phyloP scores from a whole-genome alignment of 1,140 invertebrate genomes.

The Cydia fagiglandana region DNA sequence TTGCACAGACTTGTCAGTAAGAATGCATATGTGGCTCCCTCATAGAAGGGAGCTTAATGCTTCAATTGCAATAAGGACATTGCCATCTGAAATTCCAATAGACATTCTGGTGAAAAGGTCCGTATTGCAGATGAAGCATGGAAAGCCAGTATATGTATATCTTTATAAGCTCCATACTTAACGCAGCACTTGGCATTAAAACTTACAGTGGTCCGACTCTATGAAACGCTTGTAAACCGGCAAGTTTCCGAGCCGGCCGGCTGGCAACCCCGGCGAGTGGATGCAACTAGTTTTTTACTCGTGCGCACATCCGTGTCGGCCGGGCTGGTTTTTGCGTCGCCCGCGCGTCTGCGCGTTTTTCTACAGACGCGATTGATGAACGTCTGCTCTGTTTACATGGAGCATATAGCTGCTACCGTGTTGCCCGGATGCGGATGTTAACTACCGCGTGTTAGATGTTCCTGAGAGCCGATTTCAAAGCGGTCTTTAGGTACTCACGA shows the following conservation, averaged over 20 bases:
- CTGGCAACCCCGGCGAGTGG: constrained; percentile 36
- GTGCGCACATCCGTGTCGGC: constrained; percentile 66
- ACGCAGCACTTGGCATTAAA: too few relatives aligned
- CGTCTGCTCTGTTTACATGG: constrained; percentile 63
- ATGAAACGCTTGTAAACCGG: not conserved
- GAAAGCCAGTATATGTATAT: too few relatives aligned
- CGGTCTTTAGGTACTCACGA: too few relatives aligned
- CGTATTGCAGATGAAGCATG: too few relatives aligned
- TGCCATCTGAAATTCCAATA: too few relatives aligned
- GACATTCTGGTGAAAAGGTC: too few relatives aligned
- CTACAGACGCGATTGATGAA: constrained; percentile 62
- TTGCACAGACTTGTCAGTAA: too few relatives aligned
- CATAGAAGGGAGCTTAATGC: too few relatives aligned
- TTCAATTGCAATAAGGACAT: too few relatives aligned
- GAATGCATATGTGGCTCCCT: too few relatives aligned
- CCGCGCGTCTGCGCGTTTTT: constrained; percentile 59
- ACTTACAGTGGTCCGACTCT: too few relatives aligned
- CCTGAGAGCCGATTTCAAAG: not conserved
- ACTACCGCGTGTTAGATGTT: not conserved
- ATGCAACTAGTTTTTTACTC: constrained; percentile 42
- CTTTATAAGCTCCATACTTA: too few relatives aligned
- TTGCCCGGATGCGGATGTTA: constrained; percentile 47
- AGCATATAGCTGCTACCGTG: constrained; percentile 45
- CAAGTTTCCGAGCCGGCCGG: not conserved
- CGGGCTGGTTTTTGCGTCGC: constrained; percentile 62